Percentiles rank a stretch among this genome's conserved stretches.
Conservation (phyloP, 2,888 invertebrate genomes). For the Caenorhabditis sp. region DNA sequence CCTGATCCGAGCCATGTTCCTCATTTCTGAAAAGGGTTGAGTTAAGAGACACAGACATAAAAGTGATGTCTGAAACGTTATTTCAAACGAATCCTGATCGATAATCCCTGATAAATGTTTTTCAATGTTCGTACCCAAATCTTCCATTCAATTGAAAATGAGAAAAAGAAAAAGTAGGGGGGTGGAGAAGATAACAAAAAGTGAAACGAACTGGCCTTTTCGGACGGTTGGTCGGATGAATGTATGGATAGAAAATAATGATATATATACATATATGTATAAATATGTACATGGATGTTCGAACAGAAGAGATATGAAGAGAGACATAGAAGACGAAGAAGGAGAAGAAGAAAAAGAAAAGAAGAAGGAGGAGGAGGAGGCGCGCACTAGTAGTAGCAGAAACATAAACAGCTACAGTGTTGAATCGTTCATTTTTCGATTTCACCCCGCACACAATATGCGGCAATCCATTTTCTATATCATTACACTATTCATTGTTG, state of each 20-base stretch:
- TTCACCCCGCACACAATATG: not conserved
- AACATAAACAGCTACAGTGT: not conserved
- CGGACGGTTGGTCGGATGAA: slow-evolving; percentile 4
- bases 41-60: too few species aligned
- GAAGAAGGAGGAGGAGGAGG: not conserved
- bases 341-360: not conserved
- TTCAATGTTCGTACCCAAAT: not conserved
- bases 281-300: not conserved
- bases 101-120: not conserved
- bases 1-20: too few species aligned
- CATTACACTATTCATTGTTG: not conserved
- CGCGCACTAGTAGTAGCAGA: not conserved
- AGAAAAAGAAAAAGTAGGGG: slow-evolving; percentile 20
- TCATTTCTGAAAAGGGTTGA: too few species aligned
- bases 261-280: not conserved
- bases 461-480: not conserved
- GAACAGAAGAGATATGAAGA: not conserved
- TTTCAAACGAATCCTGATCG: too few species aligned
- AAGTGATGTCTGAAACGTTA: too few species aligned
- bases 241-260: not conserved
- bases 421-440: not conserved
- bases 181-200: slow-evolving; percentile 28
- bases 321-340: not conserved
- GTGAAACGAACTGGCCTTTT: slow-evolving; percentile 45
- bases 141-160: slow-evolving; percentile 2